Conservation (phyloP, 2,797 vertebrate genomes). For the Tadarida brasiliensis region DNA sequence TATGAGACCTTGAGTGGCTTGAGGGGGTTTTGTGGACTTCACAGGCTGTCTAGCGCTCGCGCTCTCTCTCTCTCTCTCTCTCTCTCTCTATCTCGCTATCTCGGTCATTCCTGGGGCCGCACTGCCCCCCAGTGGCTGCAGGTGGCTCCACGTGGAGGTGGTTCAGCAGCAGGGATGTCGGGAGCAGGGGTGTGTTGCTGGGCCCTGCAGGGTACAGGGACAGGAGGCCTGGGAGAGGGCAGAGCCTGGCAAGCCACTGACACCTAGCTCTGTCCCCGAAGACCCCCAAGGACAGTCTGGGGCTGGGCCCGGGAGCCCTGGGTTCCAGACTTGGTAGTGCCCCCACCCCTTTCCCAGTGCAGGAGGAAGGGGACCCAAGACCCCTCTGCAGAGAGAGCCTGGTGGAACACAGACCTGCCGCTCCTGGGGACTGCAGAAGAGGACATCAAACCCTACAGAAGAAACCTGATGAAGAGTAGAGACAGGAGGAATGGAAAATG, state of each 20-base stretch:
- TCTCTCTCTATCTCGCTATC: accelerated
- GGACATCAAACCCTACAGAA: not conserved
- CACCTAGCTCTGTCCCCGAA: not conserved
- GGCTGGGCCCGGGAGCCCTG: not conserved
- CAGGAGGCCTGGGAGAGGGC: not conserved
- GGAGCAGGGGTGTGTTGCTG: no score
- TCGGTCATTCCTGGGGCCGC: not conserved
- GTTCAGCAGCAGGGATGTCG: accelerated
- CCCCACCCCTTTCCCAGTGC: no score
- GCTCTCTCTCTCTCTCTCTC: not conserved
- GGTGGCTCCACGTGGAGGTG: accelerated
- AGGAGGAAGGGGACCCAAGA: not conserved
- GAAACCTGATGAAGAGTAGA: not conserved
- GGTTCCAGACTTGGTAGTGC: not conserved
- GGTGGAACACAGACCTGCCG: not conserved
- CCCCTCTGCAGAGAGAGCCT: not conserved
- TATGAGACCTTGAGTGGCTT: accelerated
- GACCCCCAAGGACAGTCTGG: not conserved
- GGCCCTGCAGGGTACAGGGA: accelerated
- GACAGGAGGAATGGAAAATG: not conserved
- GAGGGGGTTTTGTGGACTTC: not conserved
- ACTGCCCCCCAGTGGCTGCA: not conserved
- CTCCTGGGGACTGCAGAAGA: not conserved
- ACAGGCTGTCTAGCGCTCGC: accelerated
- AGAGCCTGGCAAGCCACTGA: accelerated